Percentiles rank a stretch among this genome's conserved stretches.
These are phyloP conservation scores for Germaria angustata DNA, from an alignment of 2,888 invertebrate species.

Conservation along the genomic window DNA sequence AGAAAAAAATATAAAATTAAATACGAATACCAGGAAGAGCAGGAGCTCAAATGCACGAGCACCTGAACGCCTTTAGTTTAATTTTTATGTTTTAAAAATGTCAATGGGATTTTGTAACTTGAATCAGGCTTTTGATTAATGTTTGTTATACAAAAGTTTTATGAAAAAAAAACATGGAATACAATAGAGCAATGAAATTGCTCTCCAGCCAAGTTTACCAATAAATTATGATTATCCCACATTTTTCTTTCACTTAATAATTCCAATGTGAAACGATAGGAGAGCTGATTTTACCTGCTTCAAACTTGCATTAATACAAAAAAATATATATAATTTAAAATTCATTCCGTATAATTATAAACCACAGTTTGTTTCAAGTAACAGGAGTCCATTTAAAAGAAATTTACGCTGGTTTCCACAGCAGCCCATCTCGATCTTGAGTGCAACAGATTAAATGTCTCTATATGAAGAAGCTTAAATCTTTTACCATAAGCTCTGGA, in stretches of 20 bases:
- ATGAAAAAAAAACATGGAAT: not conserved
- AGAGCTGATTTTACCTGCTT: not conserved
- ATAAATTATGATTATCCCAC: slow-evolving; percentile 43
- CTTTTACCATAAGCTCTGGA: too few species aligned
- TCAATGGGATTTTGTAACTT: slow-evolving; percentile 14
- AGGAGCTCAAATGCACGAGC: slow-evolving; percentile 13
- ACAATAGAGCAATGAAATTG: slow-evolving; percentile 43
- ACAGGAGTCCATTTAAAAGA: too few species aligned
- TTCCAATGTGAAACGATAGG: not conserved
- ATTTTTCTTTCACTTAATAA: not conserved
- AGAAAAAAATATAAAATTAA: slow-evolving; percentile 18
- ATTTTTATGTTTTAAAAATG: slow-evolving; percentile 22
- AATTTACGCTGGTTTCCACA: too few species aligned
- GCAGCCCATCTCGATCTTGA: too few species aligned
- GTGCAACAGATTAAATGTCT: too few species aligned
- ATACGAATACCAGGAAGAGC: not conserved
- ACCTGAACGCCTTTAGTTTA: not conserved
- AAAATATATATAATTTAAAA: too few species aligned
- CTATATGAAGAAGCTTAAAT: too few species aligned
- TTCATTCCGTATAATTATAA: too few species aligned
- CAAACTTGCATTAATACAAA: not conserved
- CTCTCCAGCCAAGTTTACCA: slow-evolving; percentile 1
- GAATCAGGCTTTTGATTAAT: slow-evolving; percentile 18
- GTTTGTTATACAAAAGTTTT: not conserved
- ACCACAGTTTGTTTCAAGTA: too few species aligned